These are phyloP conservation scores for Leucophora obtusa DNA, from an alignment of 2,888 invertebrate species.

Conservation along the genomic window DNA sequence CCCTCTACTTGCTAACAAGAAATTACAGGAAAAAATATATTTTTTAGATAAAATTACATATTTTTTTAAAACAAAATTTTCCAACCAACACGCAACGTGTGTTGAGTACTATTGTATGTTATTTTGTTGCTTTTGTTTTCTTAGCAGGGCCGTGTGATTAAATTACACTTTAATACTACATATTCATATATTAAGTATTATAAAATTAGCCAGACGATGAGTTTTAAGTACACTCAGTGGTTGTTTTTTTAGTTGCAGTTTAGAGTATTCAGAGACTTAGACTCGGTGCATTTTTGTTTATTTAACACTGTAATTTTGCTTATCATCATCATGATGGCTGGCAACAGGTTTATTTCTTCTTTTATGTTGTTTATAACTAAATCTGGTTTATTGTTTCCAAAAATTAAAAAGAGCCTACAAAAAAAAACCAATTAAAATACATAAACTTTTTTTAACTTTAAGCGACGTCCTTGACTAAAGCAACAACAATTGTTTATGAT, in stretches of 20 bases:
- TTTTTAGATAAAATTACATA: constrained; percentile 29
- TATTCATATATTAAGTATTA: background rate
- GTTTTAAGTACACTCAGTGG: constrained; percentile 9
- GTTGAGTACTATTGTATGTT: constrained; percentile 4
- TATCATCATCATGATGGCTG: background rate
- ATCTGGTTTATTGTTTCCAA: constrained; percentile 35
- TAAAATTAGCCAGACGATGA: constrained; percentile 26
- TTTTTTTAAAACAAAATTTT: constrained; percentile 8
- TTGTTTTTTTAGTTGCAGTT: background rate
- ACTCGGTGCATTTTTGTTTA: background rate
- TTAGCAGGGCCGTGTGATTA: constrained; percentile 35
- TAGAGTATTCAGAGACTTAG: background rate
- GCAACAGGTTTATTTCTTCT: constrained; percentile 48
- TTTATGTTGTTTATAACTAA: constrained; percentile 2
- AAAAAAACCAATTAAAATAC: constrained; percentile 27
- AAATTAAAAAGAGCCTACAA: background rate
- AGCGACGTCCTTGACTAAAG: constrained; percentile 37
- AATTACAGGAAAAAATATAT: background rate
- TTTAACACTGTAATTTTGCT: constrained; percentile 20
- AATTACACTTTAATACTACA: constrained; percentile 27
- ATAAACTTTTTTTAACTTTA: constrained; percentile 7
- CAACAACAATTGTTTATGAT: constrained; percentile 10
- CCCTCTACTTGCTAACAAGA: no score
- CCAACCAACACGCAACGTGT: constrained; percentile 32
- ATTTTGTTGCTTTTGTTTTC: constrained; percentile 7